Conservation (phyloP, 2,797 vertebrate species). For the Acanthornis magna region DNA sequence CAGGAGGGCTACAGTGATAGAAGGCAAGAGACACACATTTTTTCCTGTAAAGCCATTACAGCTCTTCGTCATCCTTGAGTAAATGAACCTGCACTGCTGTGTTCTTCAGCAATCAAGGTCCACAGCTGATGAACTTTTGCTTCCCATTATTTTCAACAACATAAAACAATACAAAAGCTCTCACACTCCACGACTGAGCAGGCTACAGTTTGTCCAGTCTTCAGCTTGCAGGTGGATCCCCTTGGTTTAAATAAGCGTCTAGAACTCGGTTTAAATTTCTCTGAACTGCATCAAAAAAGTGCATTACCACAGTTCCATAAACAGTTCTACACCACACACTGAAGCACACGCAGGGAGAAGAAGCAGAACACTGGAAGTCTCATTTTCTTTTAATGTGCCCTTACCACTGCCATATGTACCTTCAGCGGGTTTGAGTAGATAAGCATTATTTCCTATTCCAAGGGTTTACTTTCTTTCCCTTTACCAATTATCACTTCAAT, state of each 20-base stretch:
- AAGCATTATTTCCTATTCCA: background rate
- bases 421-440: background rate
- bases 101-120: background rate
- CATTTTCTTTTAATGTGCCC: background rate
- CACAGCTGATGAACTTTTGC: background rate
- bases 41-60: background rate
- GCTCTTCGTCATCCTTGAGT: background rate
- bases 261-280: background rate
- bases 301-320: background rate
- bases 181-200: background rate
- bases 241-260: background rate
- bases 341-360: background rate
- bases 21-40: background rate
- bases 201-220: background rate
- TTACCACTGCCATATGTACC: background rate
- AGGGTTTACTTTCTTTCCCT: background rate
- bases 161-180: background rate
- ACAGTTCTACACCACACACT: background rate
- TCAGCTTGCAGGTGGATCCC: background rate
- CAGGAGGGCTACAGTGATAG: background rate
- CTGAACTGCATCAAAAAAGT: background rate
- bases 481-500: background rate
- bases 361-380: background rate
- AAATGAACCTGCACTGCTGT: background rate
- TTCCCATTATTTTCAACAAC: background rate